Percentiles rank a stretch among this genome's conserved stretches.
Conservation (phyloP, 2,888 invertebrate genomes). For the Crioceris asparagi region DNA sequence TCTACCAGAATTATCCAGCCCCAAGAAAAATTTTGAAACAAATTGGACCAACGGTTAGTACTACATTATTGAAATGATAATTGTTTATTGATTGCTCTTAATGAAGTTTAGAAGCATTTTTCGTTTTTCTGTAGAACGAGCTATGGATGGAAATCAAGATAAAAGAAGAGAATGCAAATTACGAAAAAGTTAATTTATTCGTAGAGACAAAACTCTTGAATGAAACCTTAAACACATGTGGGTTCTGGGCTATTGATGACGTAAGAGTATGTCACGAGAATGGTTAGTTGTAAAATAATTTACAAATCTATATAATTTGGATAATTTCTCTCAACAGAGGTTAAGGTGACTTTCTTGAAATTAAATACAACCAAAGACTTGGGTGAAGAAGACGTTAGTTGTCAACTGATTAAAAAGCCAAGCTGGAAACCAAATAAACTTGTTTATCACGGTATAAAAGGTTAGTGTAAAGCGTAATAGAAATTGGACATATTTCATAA, state of each 20-base stretch:
- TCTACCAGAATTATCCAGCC: slow-evolving; percentile 19
- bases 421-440: slow-evolving; percentile 26
- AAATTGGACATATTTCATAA: slow-evolving; percentile 4
- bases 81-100: neutral
- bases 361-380: slow-evolving; percentile 15
- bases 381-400: slow-evolving; percentile 21
- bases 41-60: slow-evolving; percentile 16
- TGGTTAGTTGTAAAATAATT: slow-evolving; percentile 21
- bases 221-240: slow-evolving; percentile 16
- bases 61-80: neutral
- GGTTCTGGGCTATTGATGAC: slow-evolving; percentile 34
- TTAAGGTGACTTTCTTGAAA: slow-evolving; percentile 26
- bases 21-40: slow-evolving; percentile 20
- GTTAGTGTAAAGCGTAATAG: slow-evolving; percentile 15
- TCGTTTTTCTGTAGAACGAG: slow-evolving; percentile 19
- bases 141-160: slow-evolving; percentile 30
- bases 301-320: neutral
- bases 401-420: slow-evolving; percentile 26
- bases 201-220: slow-evolving; percentile 28
- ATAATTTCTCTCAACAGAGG: slow-evolving; percentile 21
- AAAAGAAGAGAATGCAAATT: slow-evolving; percentile 25
- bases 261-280: slow-evolving; percentile 31
- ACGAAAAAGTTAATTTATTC: slow-evolving; percentile 27
- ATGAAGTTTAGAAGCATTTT: too few species aligned
- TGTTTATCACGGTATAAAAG: slow-evolving; percentile 22